Percentiles rank a stretch among this genome's conserved stretches.
phyloP scores from a whole-genome alignment of 2,888 invertebrate species.

The Poecilus cupreus region DNA sequence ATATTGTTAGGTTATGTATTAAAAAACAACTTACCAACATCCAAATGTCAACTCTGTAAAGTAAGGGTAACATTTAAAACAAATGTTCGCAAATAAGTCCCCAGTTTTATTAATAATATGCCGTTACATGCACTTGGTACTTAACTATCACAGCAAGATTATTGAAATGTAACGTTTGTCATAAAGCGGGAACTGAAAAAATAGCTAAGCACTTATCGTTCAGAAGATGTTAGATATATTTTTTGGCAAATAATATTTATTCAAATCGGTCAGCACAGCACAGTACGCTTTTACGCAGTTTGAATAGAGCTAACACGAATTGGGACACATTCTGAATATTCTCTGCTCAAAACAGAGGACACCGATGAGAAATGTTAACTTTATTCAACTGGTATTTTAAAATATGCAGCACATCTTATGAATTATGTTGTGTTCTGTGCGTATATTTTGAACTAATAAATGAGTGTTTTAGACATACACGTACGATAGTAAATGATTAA shows the following conservation, averaged over 20 bases:
- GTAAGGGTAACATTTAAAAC: background rate
- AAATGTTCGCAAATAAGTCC: conserved; percentile 48
- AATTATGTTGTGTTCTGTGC: conserved; percentile 34
- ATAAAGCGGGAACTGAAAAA: conserved; percentile 37
- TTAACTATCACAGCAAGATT: conserved; percentile 59
- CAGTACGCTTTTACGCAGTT: background rate
- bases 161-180: conserved; percentile 51
- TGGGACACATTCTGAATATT: background rate
- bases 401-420: conserved; percentile 12
- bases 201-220: conserved; percentile 43
- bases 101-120: conserved; percentile 54
- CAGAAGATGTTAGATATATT: conserved; percentile 2
- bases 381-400: background rate
- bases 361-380: background rate
- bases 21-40: too few species aligned
- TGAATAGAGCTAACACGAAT: conserved; percentile 17
- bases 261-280: background rate
- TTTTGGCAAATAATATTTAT: conserved; percentile 11
- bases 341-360: background rate
- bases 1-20: too few species aligned
- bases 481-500: conserved; percentile 5
- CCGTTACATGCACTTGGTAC: conserved; percentile 50
- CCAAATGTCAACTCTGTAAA: conserved; percentile 1
- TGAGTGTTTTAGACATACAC: conserved; percentile 23
- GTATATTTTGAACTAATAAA: conserved; percentile 35